Base-by-base conservation (phyloP, 2,113 vertebrate genomes). In the Noctilio leporinus region DNA sequence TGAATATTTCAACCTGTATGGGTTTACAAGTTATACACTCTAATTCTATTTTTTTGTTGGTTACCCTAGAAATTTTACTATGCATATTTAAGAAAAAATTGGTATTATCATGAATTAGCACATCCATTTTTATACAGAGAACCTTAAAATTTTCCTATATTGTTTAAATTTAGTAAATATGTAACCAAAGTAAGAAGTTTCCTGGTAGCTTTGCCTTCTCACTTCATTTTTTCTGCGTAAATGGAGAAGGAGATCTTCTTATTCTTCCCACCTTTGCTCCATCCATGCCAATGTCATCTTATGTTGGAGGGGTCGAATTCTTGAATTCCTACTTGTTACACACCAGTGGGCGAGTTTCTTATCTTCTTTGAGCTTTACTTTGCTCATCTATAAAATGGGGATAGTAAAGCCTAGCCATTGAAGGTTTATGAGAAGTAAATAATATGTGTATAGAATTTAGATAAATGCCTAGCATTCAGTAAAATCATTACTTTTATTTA, bases 21-120 rank as follows among this genome's bases (percentile, higher is more conserved):
- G 26, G 22, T 38, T 85, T 93, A 43, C 38, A 95, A 95, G 17
- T 55, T 76, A 62, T 73, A 40, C 4, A 73, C 33, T 86, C 7
- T 90, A 59, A 73, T 77, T 77, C 24, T 81, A 35, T 53, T 82
- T 17, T 93, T 73, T 76, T 67, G 11, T 20, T 85, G 9, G 28
- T 64, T 73, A 67, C 5, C n/a, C 5, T 96, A 81, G 49, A 95
- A 86, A 78, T 88, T 88, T 88, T 78, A 47, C 30, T 69, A 35
- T 33, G 49, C 4, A 40, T 65, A 59, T 26, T 69, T 93, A 57
- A 88, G 81, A 70, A 91, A 86, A 73, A 26, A 43, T 53, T 47
- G 6, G 14, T 35, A 33, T 53, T 51, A 17, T 30, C 30, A 57
- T 93, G 24, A 89, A 80, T 53, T 72, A 84, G 14, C 5, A 11